Evolutionary conservation across 1,140 invertebrate genomes (phyloP), one percentile per base, ranked within the genome.

Genomic region (silkworm (Bombyx mori)): DNA sequence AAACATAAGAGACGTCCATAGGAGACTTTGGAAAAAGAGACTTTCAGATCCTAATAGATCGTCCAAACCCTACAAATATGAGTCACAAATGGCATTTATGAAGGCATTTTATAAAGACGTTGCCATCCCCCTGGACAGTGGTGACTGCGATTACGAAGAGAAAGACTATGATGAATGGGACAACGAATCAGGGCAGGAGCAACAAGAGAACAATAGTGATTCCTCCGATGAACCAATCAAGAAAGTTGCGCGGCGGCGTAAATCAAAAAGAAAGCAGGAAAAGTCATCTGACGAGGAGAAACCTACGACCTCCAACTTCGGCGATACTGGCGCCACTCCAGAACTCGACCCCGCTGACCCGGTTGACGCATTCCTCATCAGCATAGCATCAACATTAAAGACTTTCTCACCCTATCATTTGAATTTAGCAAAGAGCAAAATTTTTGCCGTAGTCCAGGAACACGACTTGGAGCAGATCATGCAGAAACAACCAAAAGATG

Each of bases 401-500:
- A 81, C 77, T 0, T 87, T 87, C 61, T 76, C 80, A 0, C 75
- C 84, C 0, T 87, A 87, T 63, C 84, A 87, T 54, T 62, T 87
- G 47, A 87, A 87, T 68, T 52, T 85, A 44, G 82, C 84, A 0
- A 87, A 87, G 50, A 80, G 70, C 59, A 82, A 87, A 65, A 87
- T 87, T 64, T 87, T 87, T 54, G 57, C 74, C 1, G 70, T 87
- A 0, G 83, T 87, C 0, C 83, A 87, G 56, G 82, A 87, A 61
- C 80, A 87, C 44, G 83, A 87, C 57, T 64, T 87, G 43, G 76
- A 85, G 46, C 83, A 87, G 63, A 87, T 87, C 49, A 76, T 86
- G 6, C 69, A 82, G 53, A 84, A 77, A 64, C 54, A 73, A 61
- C 48, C 46, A 44, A 63, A 51, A 44, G 69, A 73, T 12, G 57